phyloP scores from a whole-genome alignment of 2,888 invertebrate genomes.

The Clepsis dumicolana region DNA sequence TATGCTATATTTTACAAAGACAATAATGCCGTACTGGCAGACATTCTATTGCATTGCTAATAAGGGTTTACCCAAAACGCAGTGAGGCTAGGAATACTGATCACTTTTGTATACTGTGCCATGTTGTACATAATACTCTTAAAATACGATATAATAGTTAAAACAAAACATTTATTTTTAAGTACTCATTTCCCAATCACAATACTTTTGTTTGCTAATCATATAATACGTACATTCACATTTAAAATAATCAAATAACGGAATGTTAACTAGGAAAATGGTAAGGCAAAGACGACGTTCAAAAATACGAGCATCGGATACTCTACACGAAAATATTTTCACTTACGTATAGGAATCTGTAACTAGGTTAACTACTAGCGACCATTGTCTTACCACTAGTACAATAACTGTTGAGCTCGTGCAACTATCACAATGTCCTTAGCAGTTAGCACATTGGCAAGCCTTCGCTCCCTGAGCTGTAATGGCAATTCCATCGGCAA shows the following conservation, averaged over 20 bases:
- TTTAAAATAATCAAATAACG: slow-evolving; percentile 55
- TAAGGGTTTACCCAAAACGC: slow-evolving; percentile 13
- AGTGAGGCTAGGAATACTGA: slow-evolving; percentile 36
- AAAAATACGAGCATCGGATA: slow-evolving; percentile 60
- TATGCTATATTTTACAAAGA: slow-evolving; percentile 11
- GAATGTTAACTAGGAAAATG: slow-evolving; percentile 68
- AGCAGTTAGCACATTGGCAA: slow-evolving; percentile 72
- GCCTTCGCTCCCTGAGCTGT: slow-evolving; percentile 68
- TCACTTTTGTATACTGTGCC: slow-evolving; percentile 31
- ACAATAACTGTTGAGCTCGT: slow-evolving; percentile 75
- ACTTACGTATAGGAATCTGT: slow-evolving; percentile 63
- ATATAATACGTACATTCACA: slow-evolving; percentile 33
- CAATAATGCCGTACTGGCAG: slow-evolving; percentile 18
- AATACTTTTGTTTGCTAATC: slow-evolving; percentile 40
- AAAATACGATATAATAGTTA: slow-evolving; percentile 25
- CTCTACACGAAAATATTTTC: slow-evolving; percentile 55
- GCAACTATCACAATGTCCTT: slow-evolving; percentile 73
- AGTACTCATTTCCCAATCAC: slow-evolving; percentile 46
- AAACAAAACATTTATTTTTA: slow-evolving; percentile 42
- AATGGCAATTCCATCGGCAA: slow-evolving; percentile 76
- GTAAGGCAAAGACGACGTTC: slow-evolving; percentile 56
- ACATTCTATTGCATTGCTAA: slow-evolving; percentile 28
- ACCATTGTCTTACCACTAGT: slow-evolving; percentile 62
- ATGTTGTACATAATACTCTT: slow-evolving; percentile 37
- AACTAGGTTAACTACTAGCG: slow-evolving; percentile 68